Conservation (phyloP, 2,888 invertebrate genomes). For the Drosophila prolongata region DNA sequence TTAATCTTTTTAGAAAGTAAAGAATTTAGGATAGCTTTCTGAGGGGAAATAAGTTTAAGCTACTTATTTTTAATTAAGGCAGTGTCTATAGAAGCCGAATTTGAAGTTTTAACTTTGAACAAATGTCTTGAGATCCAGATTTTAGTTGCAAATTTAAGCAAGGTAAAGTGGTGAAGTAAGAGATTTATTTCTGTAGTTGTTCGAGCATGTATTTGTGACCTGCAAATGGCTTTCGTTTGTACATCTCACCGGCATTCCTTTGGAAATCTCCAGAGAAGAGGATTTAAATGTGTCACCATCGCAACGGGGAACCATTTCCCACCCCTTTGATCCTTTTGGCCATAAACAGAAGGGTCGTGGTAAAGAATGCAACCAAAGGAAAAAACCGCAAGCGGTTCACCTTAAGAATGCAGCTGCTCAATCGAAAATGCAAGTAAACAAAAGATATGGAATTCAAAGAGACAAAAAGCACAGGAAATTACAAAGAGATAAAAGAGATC, state of each 20-base stretch:
- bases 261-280: not conserved
- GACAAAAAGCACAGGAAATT: not conserved
- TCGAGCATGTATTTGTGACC: not conserved
- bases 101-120: no score
- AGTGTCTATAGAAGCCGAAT: no score
- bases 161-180: no score
- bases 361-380: slow-evolving; percentile 5
- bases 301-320: not conserved
- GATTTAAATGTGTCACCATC: not conserved
- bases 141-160: no score
- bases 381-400: slow-evolving; percentile 11
- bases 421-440: not conserved
- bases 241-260: not conserved
- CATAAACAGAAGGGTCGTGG: slow-evolving; percentile 3
- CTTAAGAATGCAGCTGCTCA: slow-evolving; percentile 15
- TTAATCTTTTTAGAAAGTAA: no score
- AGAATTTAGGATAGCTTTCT: no score
- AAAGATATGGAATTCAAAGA: no score
- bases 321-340: not conserved
- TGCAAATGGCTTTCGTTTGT: not conserved
- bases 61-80: no score
- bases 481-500: not conserved
- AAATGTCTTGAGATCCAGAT: no score
- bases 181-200: no score
- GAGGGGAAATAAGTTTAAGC: no score